Conservation (phyloP, 2,113 vertebrate species). For the Ceyx cyanopectus region DNA sequence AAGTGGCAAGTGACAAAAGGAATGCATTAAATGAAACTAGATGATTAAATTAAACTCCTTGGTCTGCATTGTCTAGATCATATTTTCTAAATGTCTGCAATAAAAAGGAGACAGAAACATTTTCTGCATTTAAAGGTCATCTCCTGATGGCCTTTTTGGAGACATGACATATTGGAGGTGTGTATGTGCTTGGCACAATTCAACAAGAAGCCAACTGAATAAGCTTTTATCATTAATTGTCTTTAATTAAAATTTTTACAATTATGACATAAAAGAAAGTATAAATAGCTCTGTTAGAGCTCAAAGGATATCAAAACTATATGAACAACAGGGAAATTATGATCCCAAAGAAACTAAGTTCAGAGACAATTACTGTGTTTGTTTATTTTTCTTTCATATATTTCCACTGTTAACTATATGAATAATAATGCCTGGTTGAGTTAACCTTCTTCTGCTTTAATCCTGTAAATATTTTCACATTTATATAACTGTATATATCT, state of each 20-base stretch:
- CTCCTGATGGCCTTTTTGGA: not conserved
- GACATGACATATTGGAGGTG: not conserved
- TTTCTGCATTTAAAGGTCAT: not conserved
- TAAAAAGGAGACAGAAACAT: not conserved
- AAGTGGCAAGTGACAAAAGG: too few species aligned
- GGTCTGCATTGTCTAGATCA: not conserved
- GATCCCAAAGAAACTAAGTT: not conserved
- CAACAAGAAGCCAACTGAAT: not conserved
- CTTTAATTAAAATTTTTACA: not conserved
- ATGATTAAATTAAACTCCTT: not conserved
- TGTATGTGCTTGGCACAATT: accelerated
- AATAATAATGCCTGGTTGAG: not conserved
- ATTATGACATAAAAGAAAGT: not conserved
- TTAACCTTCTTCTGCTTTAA: not conserved
- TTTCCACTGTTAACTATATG: not conserved
- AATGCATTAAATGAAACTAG: not conserved
- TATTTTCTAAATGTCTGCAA: not conserved
- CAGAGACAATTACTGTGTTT: not conserved
- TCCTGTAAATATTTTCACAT: not conserved
- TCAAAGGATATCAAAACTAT: not conserved
- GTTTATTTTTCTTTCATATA: not conserved
- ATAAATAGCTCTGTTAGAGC: not conserved
- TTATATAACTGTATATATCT: not conserved
- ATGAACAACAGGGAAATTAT: not conserved
- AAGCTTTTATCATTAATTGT: not conserved